Evolutionary conservation across 2,113 vertebrate species (phyloP).

Genomic region (Hyaena hyaena): DNA sequence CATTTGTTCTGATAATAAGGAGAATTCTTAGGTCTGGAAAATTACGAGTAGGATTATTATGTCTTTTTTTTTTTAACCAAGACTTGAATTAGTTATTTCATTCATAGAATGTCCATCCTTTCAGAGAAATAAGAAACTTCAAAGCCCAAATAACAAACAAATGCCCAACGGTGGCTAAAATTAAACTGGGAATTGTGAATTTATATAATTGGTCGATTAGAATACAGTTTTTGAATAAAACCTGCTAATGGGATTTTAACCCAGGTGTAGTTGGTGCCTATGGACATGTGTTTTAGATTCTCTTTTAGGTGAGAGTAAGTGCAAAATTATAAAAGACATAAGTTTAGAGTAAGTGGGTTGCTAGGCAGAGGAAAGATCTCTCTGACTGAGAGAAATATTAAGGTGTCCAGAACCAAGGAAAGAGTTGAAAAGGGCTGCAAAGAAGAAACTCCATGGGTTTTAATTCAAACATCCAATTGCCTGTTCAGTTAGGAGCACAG

Average conservation of each 20-base stretch:
- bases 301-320: background rate
- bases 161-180: background rate
- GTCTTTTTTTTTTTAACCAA: background rate
- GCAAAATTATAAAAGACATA: constrained; percentile 45
- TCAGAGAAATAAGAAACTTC: background rate
- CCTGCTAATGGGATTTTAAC: background rate
- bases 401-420: background rate
- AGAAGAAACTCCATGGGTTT: background rate
- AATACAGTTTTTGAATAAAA: background rate
- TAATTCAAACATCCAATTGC: background rate
- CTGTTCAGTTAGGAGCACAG: background rate
- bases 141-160: background rate
- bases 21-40: constrained; percentile 3
- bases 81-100: background rate
- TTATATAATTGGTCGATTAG: background rate
- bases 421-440: background rate
- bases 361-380: background rate
- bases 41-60: background rate
- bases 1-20: background rate
- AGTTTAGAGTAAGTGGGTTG: constrained; percentile 10
- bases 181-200: background rate
- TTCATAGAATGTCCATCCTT: background rate
- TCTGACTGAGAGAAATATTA: background rate
- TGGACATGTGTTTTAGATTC: background rate
- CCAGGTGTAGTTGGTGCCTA: background rate